Evolutionary conservation across 2,888 invertebrate genomes (phyloP).

Genomic region (Unio pictorum): DNA sequence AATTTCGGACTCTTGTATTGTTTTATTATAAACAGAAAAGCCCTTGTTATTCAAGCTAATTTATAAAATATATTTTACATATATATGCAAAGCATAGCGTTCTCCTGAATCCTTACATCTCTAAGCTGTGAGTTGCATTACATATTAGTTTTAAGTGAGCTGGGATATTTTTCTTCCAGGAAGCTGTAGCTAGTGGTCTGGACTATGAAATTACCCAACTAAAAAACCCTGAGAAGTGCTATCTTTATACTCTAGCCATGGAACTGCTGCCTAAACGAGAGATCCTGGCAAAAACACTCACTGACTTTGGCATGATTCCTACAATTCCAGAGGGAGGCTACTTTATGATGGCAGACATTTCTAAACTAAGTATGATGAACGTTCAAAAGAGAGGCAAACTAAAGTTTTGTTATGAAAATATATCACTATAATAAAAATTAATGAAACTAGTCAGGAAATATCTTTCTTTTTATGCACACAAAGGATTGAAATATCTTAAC

Average conservation of each 20-base stretch:
- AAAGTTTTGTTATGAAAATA: no score
- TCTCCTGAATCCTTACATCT: no score
- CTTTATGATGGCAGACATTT: conserved; percentile 96
- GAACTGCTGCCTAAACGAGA: conserved; percentile 74
- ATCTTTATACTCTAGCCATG: conserved; percentile 32
- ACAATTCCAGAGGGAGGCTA: conserved; percentile 97
- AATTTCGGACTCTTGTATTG: no score
- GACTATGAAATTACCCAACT: conserved; percentile 85
- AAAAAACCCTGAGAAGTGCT: conserved; percentile 38
- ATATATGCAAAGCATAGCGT: no score
- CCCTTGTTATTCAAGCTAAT: no score
- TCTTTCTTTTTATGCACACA: no score
- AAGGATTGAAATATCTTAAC: no score
- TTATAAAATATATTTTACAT: no score
- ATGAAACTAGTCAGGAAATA: not conserved
- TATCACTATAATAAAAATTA: no score
- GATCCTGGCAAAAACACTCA: conserved; percentile 59
- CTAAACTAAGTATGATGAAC: conserved; percentile 68
- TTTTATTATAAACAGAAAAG: no score
- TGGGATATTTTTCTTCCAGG: conserved; percentile 74
- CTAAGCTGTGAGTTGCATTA: no score
- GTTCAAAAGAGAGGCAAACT: not conserved
- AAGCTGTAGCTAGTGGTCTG: conserved; percentile 91
- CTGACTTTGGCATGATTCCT: conserved; percentile 88
- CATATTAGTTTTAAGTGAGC: no score